Conservation (phyloP, 2,888 invertebrate species). For the Xanthia icteritia region DNA sequence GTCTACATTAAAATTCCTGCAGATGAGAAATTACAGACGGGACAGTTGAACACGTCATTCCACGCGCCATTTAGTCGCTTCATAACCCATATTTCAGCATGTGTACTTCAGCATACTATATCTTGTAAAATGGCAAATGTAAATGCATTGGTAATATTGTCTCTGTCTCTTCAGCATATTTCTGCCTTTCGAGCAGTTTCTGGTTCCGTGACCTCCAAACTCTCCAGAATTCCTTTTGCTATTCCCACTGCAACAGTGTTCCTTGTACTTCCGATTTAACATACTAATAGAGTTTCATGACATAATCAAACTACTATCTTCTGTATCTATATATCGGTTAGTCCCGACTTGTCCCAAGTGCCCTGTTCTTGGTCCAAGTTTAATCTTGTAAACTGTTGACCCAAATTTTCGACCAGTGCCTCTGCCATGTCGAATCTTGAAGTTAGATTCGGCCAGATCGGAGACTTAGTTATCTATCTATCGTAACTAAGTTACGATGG, state of each 20-base stretch:
- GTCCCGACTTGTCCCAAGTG: constrained; percentile 32
- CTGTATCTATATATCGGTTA: background rate
- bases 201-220: background rate
- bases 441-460: constrained; percentile 30
- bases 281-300: constrained; percentile 2
- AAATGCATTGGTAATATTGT: background rate
- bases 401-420: constrained; percentile 27
- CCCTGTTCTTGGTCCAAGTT: constrained; percentile 46
- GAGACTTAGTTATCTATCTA: constrained; percentile 17
- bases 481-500: constrained; percentile 30
- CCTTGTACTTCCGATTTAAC: background rate
- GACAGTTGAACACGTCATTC: background rate
- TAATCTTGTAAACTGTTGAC: constrained; percentile 57
- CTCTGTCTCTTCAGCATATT: background rate
- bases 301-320: constrained; percentile 15
- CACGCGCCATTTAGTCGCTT: constrained; percentile 18
- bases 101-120: constrained; percentile 21
- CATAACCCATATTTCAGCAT: constrained; percentile 14
- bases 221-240: background rate
- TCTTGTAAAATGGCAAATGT: background rate
- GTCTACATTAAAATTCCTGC: background rate
- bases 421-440: constrained; percentile 42
- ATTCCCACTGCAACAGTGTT: background rate
- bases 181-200: background rate
- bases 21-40: constrained; percentile 7